Conservation (phyloP, 2,113 vertebrate genomes). For the Nansenia antarctica region DNA sequence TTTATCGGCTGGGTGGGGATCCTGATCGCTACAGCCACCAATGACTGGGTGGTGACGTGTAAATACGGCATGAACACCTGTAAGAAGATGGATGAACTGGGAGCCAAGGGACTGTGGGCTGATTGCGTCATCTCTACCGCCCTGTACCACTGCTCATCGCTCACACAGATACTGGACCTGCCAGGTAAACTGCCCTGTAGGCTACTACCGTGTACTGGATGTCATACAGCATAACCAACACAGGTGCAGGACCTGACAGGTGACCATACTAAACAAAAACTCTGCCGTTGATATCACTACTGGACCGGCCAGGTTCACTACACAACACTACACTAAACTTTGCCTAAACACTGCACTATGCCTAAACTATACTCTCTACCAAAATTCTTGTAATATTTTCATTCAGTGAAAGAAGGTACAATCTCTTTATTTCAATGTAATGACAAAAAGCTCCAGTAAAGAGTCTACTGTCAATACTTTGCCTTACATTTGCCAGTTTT, state of each 20-base stretch:
- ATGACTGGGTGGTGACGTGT: constrained; percentile 93
- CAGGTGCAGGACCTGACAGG: no score
- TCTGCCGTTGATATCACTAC: no score
- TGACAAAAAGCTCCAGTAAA: no score
- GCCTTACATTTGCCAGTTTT: no score
- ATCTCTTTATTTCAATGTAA: no score
- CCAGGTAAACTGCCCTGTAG: constrained; percentile 78
- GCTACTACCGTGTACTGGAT: not conserved
- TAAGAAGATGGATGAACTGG: constrained; percentile 90
- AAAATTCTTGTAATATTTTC: no score
- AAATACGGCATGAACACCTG: constrained; percentile 91
- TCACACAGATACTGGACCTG: constrained; percentile 91
- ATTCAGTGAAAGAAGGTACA: no score
- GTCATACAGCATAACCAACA: not conserved
- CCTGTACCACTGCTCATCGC: constrained; percentile 88
- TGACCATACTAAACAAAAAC: no score
- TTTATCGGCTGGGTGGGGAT: constrained; percentile 91
- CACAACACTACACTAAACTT: not conserved
- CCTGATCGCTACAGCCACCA: constrained; percentile 89
- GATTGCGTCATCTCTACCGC: constrained; percentile 91
- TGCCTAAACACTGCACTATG: not conserved
- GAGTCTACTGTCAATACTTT: no score
- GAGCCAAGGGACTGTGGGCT: constrained; percentile 91
- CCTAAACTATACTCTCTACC: no score
- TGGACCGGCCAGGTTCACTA: not conserved